Percentiles rank a stretch among this genome's conserved stretches.
phyloP scores from a whole-genome alignment of 2,888 invertebrate genomes.

The Agriopis marginaria region DNA sequence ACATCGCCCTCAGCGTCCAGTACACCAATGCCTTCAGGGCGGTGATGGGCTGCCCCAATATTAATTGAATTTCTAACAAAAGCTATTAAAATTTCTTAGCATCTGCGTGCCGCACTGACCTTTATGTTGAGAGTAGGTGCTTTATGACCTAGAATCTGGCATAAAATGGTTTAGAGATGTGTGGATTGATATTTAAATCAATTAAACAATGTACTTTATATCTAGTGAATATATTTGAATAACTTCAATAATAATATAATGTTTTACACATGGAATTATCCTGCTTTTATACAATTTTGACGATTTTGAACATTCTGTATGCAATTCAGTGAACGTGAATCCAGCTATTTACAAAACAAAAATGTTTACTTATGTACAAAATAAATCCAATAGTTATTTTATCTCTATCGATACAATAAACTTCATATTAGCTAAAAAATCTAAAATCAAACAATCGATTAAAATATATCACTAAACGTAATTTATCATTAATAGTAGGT shows the following conservation, averaged over 20 bases:
- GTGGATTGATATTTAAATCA: no score
- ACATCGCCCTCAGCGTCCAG: no score
- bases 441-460: constrained; percentile 15
- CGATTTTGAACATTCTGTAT: constrained; percentile 54
- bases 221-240: constrained; percentile 76
- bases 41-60: no score
- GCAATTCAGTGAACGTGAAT: constrained; percentile 23
- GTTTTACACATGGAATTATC: constrained; percentile 68
- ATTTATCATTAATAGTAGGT: constrained; percentile 14
- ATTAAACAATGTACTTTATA: constrained; percentile 42
- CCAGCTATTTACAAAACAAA: constrained; percentile 43
- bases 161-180: no score
- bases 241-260: constrained; percentile 65
- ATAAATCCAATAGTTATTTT: constrained; percentile 20
- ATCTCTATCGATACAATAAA: constrained; percentile 1
- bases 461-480: constrained; percentile 1
- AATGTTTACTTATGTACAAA: constrained; percentile 40
- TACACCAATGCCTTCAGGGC: no score
- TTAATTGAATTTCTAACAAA: no score
- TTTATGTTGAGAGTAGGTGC: no score
- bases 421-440: constrained; percentile 3
- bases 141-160: no score
- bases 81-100: no score
- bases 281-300: constrained; percentile 66
- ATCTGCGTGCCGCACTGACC: no score